Evolutionary conservation across 2,113 vertebrate genomes (phyloP).

Genomic region (Myanophis thanlyinensis): DNA sequence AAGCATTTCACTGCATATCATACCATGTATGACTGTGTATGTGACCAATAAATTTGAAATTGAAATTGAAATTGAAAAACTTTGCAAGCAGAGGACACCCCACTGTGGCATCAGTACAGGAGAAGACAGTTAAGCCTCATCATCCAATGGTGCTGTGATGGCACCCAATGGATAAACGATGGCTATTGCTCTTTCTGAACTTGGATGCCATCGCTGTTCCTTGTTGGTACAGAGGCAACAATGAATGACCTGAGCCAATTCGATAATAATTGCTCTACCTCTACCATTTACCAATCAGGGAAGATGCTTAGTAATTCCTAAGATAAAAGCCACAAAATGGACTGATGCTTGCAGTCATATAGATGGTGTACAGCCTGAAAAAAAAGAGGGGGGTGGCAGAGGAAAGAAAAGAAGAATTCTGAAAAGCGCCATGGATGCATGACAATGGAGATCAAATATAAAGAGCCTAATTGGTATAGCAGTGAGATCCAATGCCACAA

Average conservation of each 20-base stretch:
- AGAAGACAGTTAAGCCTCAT: background rate
- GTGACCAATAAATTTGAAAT: no score
- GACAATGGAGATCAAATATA: slow-evolving; percentile 68
- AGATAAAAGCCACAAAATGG: background rate
- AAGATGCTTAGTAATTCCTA: background rate
- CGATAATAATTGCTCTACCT: background rate
- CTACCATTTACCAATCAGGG: background rate
- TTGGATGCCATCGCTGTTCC: background rate
- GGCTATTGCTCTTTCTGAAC: no score
- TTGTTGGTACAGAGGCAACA: background rate
- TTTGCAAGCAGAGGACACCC: background rate
- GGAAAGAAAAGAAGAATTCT: slow-evolving; percentile 54
- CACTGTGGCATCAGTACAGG: background rate
- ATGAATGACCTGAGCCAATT: background rate
- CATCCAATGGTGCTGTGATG: background rate
- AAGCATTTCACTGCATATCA: no score
- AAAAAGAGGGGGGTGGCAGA: slow-evolving; percentile 14
- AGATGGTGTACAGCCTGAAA: slow-evolving; percentile 31
- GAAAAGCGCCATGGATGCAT: slow-evolving; percentile 59
- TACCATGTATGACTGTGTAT: no score
- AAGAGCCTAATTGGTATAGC: slow-evolving; percentile 71
- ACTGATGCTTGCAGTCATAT: slow-evolving; percentile 42
- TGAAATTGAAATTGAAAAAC: no score
- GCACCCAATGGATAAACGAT: background rate
- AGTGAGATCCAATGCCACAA: slow-evolving; percentile 68